Base-by-base conservation (phyloP, 2,888 invertebrate genomes). In the Cheilosia vulpina region DNA sequence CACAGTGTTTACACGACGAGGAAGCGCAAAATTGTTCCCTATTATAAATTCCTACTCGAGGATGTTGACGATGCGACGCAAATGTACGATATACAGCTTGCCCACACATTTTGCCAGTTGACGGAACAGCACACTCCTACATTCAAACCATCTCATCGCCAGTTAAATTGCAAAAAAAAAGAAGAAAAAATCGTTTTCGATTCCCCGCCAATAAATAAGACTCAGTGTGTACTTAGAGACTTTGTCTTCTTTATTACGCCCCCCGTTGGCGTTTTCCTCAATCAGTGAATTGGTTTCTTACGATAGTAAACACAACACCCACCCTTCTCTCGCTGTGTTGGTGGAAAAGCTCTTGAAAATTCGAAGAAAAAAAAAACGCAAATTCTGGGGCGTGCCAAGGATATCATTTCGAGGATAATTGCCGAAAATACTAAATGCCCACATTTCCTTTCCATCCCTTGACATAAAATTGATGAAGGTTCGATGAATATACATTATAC, bases 321-420 rank as follows among this genome's bases (percentile, higher is more conserved):
- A 52, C 19, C 21, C 15, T 15, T 13, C 19, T 9, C 15, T n/a
- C 24, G 21, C 27, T 15, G 27, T 15, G 0, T 27, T 13, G 7
- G n/a, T 27, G 47, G 27, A 4, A 17, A 41, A 52, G 27, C 53
- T 17, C 31, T 45, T 4, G 31, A 31, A 43, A 19, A 9, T 2
- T 47, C 11, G 68, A 17, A 2, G 13, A 6, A 6, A 55, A 45
- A 19, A 17, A 31, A 24, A 2, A 57, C 21, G 38, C 15, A 19
- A n/a, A 27, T 34, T 34, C 4, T 11, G 34, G 79, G 65, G 72
- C 65, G 72, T 79, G 73, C 52, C 65, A 24, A 65, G 73, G 79
- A 79, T 73, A 73, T 52, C 65, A 79, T 73, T 66, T 73, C 52
- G 58, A 19, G 79, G 73, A 73, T 79, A 79, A 79, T 73, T 53